These are phyloP conservation scores for Nemurella pictetii DNA, from an alignment of 2,888 invertebrate genomes.

Conservation along the genomic window DNA sequence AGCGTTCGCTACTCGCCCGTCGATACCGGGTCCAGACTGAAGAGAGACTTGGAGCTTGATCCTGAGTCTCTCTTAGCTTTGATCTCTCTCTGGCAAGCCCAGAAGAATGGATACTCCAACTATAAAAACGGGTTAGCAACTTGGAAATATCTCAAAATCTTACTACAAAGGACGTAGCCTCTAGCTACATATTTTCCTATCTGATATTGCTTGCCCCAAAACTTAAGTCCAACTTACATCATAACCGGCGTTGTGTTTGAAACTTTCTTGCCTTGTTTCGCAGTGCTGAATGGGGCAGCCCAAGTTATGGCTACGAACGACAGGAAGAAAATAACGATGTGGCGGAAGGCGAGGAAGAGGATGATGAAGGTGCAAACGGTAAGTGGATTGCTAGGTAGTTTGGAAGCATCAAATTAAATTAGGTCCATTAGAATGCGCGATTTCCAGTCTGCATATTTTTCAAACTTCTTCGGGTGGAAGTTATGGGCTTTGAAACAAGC, in stretches of 20 bases:
- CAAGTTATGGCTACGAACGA: slow-evolving; percentile 53
- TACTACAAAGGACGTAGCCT: too few species aligned
- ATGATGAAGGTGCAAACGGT: slow-evolving; percentile 46
- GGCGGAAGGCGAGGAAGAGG: slow-evolving; percentile 48
- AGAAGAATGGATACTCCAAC: slow-evolving; percentile 51
- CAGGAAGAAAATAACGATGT: slow-evolving; percentile 47
- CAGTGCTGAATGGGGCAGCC: slow-evolving; percentile 45
- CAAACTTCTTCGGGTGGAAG: too few species aligned
- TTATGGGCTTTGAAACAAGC: too few species aligned
- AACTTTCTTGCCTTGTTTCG: too few species aligned
- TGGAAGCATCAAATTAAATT: too few species aligned
- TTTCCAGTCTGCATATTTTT: too few species aligned
- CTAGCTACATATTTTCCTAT: too few species aligned
- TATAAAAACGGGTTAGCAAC: slow-evolving; percentile 5
- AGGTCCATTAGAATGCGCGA: too few species aligned
- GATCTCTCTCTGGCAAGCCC: slow-evolving; percentile 63
- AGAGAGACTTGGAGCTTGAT: slow-evolving; percentile 63
- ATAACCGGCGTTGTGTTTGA: too few species aligned
- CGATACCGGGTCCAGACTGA: slow-evolving; percentile 54
- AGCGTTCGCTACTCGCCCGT: background rate
- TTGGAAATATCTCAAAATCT: too few species aligned
- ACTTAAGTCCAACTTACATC: too few species aligned
- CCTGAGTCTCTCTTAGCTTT: slow-evolving; percentile 65
- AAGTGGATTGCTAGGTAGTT: slow-evolving; percentile 31
- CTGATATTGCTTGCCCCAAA: too few species aligned